Conservation (phyloP, 2,113 vertebrate species). For the Lamprologus ornatipinnis region DNA sequence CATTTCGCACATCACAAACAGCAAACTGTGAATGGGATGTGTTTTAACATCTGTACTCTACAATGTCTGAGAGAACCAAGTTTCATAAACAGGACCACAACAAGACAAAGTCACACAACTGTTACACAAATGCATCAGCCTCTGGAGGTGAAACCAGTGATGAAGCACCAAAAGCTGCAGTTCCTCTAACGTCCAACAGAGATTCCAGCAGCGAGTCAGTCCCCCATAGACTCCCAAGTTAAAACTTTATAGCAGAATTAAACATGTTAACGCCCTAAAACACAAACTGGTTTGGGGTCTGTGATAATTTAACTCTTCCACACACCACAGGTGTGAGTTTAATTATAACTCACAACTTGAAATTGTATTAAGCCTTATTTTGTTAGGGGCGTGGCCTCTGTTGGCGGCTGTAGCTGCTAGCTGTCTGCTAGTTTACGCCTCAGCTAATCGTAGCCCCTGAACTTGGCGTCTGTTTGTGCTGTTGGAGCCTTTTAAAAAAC, state of each 20-base stretch:
- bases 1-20: background rate
- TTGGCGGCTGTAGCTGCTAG: background rate
- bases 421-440: background rate
- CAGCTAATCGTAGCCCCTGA: background rate
- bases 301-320: background rate
- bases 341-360: background rate
- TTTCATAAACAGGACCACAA: background rate
- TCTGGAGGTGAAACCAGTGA: background rate
- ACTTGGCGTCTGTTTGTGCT: background rate
- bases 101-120: background rate
- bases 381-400: background rate
- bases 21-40: background rate
- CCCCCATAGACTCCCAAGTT: background rate
- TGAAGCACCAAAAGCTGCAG: background rate
- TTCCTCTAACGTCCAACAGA: background rate
- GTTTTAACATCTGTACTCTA: background rate
- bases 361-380: background rate
- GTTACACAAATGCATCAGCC: background rate
- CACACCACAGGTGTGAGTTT: background rate
- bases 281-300: background rate
- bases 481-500: background rate
- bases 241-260: background rate
- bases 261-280: background rate
- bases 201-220: background rate
- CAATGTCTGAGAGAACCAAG: background rate